Evolutionary conservation across 2,888 invertebrate genomes (phyloP).

Genomic region (Aplocera efformata): DNA sequence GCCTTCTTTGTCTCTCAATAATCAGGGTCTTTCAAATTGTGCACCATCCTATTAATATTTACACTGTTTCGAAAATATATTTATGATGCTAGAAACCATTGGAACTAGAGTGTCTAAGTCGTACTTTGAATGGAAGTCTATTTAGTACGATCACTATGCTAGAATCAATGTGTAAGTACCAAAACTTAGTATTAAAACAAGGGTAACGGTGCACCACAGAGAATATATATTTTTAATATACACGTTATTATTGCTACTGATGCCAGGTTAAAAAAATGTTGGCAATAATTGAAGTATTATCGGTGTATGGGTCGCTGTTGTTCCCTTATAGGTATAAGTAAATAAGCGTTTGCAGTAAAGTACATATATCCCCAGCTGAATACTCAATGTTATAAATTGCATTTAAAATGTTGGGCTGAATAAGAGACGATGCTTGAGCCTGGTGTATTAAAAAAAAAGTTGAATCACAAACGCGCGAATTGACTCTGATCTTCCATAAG

Average conservation of each 20-base stretch:
- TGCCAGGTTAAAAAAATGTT: conserved; percentile 45
- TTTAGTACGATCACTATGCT: conserved; percentile 21
- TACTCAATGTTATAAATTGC: conserved; percentile 29
- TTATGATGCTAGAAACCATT: conserved; percentile 15
- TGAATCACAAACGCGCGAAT: too few relatives aligned
- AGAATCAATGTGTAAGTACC: conserved; percentile 41
- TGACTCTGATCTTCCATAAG: too few relatives aligned
- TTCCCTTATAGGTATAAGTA: conserved; percentile 31
- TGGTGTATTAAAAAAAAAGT: conserved; percentile 11
- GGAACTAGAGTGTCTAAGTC: conserved; percentile 2
- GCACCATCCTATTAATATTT: too few relatives aligned
- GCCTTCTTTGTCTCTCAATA: conserved; percentile 8
- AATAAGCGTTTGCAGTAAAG: conserved; percentile 53
- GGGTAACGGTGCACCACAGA: conserved; percentile 57
- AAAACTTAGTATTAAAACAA: conserved; percentile 52
- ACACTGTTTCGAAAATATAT: neutral
- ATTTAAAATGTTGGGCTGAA: conserved; percentile 27
- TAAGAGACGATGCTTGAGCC: conserved; percentile 34
- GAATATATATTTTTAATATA: conserved; percentile 69
- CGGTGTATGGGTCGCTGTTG: conserved; percentile 24
- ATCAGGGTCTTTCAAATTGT: neutral
- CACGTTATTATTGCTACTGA: conserved; percentile 53
- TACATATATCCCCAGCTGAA: conserved; percentile 40
- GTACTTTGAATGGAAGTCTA: conserved; percentile 8
- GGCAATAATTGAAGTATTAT: conserved; percentile 53